phyloP scores from a whole-genome alignment of 2,888 invertebrate species.

The Catocala nupta region DNA sequence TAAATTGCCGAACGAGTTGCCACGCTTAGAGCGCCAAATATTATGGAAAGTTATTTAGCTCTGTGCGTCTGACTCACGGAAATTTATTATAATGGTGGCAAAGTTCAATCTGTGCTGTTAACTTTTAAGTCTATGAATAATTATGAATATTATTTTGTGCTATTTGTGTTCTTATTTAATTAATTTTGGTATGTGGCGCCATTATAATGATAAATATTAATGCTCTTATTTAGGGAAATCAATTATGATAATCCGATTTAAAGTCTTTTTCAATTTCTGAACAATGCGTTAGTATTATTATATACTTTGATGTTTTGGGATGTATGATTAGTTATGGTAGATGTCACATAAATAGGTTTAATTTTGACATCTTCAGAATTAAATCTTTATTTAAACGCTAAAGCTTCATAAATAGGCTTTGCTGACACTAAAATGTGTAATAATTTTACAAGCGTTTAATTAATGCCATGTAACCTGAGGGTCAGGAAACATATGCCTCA shows the following conservation, averaged over 20 bases:
- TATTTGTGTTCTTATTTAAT: constrained; percentile 38
- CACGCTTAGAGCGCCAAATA: constrained; percentile 24
- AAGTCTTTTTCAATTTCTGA: neutral
- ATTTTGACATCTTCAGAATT: no score
- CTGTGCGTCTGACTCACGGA: constrained; percentile 44
- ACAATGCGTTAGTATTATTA: no score
- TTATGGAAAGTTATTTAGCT: constrained; percentile 53
- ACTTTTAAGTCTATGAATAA: constrained; percentile 44
- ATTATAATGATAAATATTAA: constrained; percentile 20
- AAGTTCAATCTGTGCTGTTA: constrained; percentile 54
- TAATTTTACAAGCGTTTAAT: no score
- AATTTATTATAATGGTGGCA: constrained; percentile 57
- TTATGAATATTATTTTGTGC: constrained; percentile 28
- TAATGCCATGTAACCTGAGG: no score
- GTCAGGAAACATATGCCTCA: no score
- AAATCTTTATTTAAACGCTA: no score
- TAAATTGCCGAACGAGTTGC: constrained; percentile 32
- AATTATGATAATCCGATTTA: constrained; percentile 9
- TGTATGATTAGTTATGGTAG: no score
- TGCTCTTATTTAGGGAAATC: constrained; percentile 11
- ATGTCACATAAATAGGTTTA: no score
- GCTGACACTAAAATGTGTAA: no score
- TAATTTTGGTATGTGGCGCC: constrained; percentile 30
- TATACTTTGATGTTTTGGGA: no score
- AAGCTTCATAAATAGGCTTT: no score